Evolutionary conservation across 2,113 vertebrate species (phyloP).

Genomic region (Gracilinanus agilis): DNA sequence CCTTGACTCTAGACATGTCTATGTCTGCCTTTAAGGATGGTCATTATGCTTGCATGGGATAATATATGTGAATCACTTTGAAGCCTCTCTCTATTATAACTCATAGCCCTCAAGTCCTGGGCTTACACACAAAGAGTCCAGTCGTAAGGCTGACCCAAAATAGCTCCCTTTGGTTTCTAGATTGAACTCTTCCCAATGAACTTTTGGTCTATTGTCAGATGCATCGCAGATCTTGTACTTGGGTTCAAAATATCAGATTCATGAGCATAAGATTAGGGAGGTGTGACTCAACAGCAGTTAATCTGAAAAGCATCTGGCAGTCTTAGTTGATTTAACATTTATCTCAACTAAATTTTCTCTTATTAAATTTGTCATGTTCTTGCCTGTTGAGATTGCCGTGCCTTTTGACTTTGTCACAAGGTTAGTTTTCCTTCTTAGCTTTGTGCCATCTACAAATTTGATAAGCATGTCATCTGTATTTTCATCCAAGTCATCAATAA

Average conservation of each 20-base stretch:
- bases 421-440: background rate
- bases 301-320: background rate
- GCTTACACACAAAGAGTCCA: background rate
- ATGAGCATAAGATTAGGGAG: background rate
- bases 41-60: background rate
- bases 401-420: background rate
- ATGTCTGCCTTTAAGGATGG: background rate
- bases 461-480: background rate
- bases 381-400: background rate
- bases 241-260: background rate
- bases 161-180: background rate
- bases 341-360: background rate
- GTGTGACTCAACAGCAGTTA: background rate
- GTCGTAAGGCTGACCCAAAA: background rate
- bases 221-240: background rate
- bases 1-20: background rate
- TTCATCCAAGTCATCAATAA: background rate
- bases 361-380: background rate
- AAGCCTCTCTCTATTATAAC: background rate
- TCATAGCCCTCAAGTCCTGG: background rate
- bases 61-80: background rate
- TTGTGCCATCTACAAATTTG: background rate
- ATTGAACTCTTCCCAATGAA: background rate
- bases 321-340: background rate
- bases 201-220: constrained; percentile 7